A percentile compares a stretch with the other conserved stretches of the same genome.
Conservation (phyloP, 2,888 invertebrate genomes). For the Tipula vernalis region DNA sequence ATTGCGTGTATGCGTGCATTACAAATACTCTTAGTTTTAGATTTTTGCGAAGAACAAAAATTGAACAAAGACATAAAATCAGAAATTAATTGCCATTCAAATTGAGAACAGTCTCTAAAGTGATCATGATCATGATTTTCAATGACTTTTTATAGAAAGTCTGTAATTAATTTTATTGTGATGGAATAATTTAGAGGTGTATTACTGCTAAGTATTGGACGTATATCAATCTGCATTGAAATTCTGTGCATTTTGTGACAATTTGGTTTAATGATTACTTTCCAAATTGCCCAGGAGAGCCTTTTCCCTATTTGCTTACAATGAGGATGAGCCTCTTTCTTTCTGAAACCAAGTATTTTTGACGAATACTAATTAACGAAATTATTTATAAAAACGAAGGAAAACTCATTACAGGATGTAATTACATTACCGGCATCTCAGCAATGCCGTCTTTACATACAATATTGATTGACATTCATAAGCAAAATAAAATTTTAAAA, state of each 20-base stretch:
- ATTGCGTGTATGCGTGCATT: neutral
- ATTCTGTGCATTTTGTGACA: neutral
- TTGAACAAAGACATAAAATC: neutral
- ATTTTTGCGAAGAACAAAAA: neutral
- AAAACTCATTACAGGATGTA: too few relatives aligned
- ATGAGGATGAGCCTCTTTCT: too few relatives aligned
- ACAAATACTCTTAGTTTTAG: neutral
- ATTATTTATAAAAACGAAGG: too few relatives aligned
- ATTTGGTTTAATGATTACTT: too few relatives aligned
- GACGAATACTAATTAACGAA: too few relatives aligned
- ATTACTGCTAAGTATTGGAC: neutral
- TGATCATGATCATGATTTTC: neutral
- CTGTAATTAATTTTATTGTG: neutral
- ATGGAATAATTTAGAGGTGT: neutral
- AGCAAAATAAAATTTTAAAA: too few relatives aligned
- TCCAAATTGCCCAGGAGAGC: too few relatives aligned
- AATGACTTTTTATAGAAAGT: neutral
- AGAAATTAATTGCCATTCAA: neutral
- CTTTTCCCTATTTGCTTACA: too few relatives aligned
- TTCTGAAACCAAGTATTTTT: too few relatives aligned
- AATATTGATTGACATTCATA: too few relatives aligned
- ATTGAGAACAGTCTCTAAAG: neutral
- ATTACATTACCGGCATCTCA: too few relatives aligned
- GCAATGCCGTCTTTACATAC: too few relatives aligned
- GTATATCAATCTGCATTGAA: neutral